These are phyloP conservation scores for Ophraella communa DNA, from an alignment of 2,888 invertebrate species.

Conservation along the genomic window DNA sequence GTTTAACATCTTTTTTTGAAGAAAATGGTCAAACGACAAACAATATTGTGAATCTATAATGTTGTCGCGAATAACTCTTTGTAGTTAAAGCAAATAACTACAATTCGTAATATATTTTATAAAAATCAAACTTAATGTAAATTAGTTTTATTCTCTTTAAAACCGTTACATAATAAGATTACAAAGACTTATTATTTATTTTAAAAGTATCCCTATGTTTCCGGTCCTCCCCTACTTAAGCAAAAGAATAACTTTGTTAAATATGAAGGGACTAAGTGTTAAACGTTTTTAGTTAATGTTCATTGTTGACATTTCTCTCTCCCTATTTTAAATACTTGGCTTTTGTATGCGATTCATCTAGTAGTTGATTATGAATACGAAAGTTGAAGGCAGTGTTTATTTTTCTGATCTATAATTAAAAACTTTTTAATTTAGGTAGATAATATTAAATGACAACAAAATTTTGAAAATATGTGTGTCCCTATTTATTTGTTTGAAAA, in stretches of 20 bases:
- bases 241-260: conserved; percentile 19
- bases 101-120: no score
- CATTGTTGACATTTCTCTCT: conserved; percentile 8
- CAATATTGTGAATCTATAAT: no score
- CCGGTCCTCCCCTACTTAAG: neutral
- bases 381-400: conserved; percentile 2
- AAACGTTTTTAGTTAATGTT: conserved; percentile 16
- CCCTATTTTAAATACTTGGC: neutral
- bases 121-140: no score
- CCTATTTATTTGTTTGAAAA: no score
- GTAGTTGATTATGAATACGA: neutral
- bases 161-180: neutral
- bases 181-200: neutral
- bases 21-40: no score
- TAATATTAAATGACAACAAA: no score
- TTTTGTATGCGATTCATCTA: neutral
- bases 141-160: no score
- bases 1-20: no score
- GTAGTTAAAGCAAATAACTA: no score
- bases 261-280: conserved; percentile 24
- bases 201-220: neutral
- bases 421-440: neutral
- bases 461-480: no score
- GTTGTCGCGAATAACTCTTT: no score
- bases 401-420: neutral